Evolutionary conservation across 2,113 vertebrate genomes (phyloP), one percentile per base, ranked within the genome.

Genomic region (Phrynosoma platyrhinos): DNA sequence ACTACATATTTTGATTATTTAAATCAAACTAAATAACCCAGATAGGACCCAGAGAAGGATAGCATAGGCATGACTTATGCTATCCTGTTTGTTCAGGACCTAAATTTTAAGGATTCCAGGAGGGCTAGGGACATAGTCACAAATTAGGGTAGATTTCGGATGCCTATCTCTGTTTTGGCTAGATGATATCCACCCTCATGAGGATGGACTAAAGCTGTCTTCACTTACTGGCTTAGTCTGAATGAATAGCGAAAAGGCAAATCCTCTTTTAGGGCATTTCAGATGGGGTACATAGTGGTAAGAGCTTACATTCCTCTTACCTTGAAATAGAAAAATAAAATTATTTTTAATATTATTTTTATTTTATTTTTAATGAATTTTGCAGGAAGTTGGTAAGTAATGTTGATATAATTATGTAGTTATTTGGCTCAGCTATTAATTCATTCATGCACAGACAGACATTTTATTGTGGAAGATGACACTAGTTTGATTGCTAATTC

Each of bases 291-390:
- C 7, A 21, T 25, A 82, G 42, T 20, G 80, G 62, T 62, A 66
- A 64, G 8, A 89, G 21, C 12, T 85, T 74, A 81, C 53, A 62
- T 88, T 87, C 84, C 91, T 76, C 52, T 80, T 91, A 81, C n/a
- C 40, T 36, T 83, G 55, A 20, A 91, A 71, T 78, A 79, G 52
- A 27, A 1, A 88, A 88, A 88, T 14, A 23, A 90, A 80, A n/a
- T 78, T 47, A 78, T 9, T 79, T 79, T 85, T 80, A 89, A 72
- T 92, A 86, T 1, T 16, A 0, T 87, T 0, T 40, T 90, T 87
- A 47, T 47, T 47, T 47, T 47, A 20, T 1, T 79, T 88, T 91
- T 92, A 52, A 88, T n/a, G 87, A 92, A 81, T 81, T 78, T 83
- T 89, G 66, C 78, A 85, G 30, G 27, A 89, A 87, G 62, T n/a